Evolutionary conservation across 1,140 invertebrate genomes (phyloP).

Genomic region (Drosophila pandora): DNA sequence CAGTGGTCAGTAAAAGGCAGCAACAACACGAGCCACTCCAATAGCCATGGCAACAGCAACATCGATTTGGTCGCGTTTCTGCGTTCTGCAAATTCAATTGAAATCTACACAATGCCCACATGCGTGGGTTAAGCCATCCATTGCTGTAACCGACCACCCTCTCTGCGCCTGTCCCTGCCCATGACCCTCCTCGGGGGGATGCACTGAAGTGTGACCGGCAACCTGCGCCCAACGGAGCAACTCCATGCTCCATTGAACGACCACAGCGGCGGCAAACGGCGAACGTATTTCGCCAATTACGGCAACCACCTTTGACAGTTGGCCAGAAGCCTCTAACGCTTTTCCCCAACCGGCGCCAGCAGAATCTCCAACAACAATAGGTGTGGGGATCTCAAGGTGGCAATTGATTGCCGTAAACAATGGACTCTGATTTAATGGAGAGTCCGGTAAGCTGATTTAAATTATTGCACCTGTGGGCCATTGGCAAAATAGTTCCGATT

Average conservation of each 20-base stretch:
- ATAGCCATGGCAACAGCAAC: conserved; percentile 10
- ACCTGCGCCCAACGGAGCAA: conserved; percentile 9
- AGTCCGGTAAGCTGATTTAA: conserved; percentile 42
- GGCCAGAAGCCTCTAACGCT: conserved; percentile 14
- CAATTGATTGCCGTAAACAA: conserved; percentile 73
- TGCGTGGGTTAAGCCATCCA: conserved; percentile 66
- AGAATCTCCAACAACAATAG: not conserved
- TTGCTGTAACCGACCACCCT: conserved; percentile 3
- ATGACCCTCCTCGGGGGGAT: not conserved
- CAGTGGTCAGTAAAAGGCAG: conserved; percentile 49
- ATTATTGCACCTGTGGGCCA: conserved; percentile 28
- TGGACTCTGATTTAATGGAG: conserved; percentile 61
- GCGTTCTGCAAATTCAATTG: conserved; percentile 62
- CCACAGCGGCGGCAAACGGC: conserved; percentile 43
- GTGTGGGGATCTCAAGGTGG: conserved; percentile 51
- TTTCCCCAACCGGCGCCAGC: conserved; percentile 2
- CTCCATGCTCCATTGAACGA: conserved; percentile 64
- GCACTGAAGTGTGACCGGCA: conserved; percentile 58
- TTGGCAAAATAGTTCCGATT: conserved; percentile 10
- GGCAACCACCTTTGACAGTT: conserved; percentile 41
- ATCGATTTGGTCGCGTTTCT: conserved; percentile 45
- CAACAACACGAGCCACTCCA: conserved; percentile 10
- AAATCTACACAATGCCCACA: conserved; percentile 67
- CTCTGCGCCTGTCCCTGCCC: not conserved
- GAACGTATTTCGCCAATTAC: conserved; percentile 74